Evolutionary conservation across 2,888 invertebrate genomes (phyloP), one percentile per base, ranked within the genome.

Genomic region (Yponomeuta malinellus): DNA sequence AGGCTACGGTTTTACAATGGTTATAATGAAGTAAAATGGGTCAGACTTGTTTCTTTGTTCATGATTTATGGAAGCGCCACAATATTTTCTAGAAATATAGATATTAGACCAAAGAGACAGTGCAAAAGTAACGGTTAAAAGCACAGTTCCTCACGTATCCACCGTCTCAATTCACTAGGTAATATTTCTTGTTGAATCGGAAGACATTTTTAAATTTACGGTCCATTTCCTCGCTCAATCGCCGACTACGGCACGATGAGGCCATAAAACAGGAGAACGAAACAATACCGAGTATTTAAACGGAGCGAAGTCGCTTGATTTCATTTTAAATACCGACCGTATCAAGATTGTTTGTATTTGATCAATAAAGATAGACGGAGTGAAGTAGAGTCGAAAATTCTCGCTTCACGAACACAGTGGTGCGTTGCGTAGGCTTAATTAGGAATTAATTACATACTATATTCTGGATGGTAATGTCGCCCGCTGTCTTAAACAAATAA

Each of bases 161-260:
- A 59, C 15, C 52, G 52, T 59, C 52, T 12, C 6, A 15, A 59
- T 15, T 23, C 29, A n/a, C n/a, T 31, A 10, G n/a, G 43, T 43
- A 67, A 67, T 67, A 67, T 67, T 43, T 67, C 67, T 67, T 67
- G 37, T 67, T 33, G 67, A 43, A 37, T 67, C 37, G 43, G 37
- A 37, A 52, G 68, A 68, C 68, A 68, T 48, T 68, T 65, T 68
- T 48, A 48, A 68, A 68, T 68, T 68, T 68, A 68, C 52, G 68
- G 23, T 31, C 68, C 68, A 68, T 52, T 68, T 68, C 10, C 52
- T 29, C 52, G 29, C 15, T 52, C 52, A 48, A 52, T 48, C 29
- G 29, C 37, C 69, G 15, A 63, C 69, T 23, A 15, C 37, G 70
- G 33, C 63, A 65, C 43, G 70, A 65, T 70, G 65, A 15, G 48